Evolutionary conservation across 2,888 invertebrate genomes (phyloP).

Genomic region (Zhuqinia jingwanae): DNA sequence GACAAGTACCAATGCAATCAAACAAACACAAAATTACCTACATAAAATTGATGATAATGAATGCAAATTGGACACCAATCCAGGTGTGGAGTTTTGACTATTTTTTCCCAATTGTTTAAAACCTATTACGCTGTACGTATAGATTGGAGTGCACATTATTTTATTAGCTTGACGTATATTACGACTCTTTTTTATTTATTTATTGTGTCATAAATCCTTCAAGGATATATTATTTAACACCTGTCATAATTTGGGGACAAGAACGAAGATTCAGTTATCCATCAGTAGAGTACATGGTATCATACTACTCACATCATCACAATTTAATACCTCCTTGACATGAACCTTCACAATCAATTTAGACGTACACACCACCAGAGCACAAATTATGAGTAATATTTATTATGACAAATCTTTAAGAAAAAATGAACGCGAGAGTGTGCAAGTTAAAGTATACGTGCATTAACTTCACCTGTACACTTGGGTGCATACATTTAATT

Average conservation of each 20-base stretch:
- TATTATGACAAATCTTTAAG: background rate
- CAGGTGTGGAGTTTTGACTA: background rate
- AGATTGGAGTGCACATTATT: no score
- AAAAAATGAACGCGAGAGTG: background rate
- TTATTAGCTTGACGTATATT: background rate
- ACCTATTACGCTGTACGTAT: no score
- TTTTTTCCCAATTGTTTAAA: background rate
- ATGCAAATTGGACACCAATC: slow-evolving; percentile 8
- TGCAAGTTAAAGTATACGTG: no score
- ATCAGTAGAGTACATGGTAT: background rate
- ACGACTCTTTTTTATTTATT: slow-evolving; percentile 20
- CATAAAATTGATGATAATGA: slow-evolving; percentile 9
- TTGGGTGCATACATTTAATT: no score
- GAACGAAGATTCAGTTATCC: background rate
- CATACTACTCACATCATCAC: background rate
- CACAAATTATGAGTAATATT: slow-evolving; percentile 5
- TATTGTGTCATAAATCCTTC: slow-evolving; percentile 32
- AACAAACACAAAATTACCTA: background rate
- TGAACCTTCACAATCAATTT: slow-evolving; percentile 63
- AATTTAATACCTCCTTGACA: slow-evolving; percentile 67
- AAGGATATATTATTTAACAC: slow-evolving; percentile 56
- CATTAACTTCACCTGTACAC: no score
- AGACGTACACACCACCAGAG: slow-evolving; percentile 7
- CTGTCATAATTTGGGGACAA: slow-evolving; percentile 61
- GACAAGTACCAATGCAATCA: background rate